Evolutionary conservation across 2,888 invertebrate genomes (phyloP), one percentile per base, ranked within the genome.

Genomic region (Hyppa rectilinea): DNA sequence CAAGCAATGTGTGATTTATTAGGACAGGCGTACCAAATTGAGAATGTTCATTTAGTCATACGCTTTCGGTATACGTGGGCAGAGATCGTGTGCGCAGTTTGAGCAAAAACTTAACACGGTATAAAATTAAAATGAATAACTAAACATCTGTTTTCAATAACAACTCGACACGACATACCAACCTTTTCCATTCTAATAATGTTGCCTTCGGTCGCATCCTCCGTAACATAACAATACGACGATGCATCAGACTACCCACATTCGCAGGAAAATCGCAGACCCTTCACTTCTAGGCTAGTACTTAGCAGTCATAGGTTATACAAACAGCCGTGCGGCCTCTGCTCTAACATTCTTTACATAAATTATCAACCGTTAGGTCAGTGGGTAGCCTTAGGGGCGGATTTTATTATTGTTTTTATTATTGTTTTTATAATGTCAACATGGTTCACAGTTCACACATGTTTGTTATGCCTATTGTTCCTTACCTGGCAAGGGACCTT

Each of bases 401-500:
- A n/a, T n/a, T n/a, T n/a, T n/a, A n/a, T n/a, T n/a, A 73, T 59
- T 45, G 56, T 69, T 64, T 71, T 52, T 63, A 62, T 71, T 60
- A 72, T 69, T 70, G 60, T 68, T 66, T 75, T 65, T 70, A 65
- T 64, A 78, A 68, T 62, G 70, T 69, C 74, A 66, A 77, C 63
- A 77, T 61, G 52, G 62, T 50, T 73, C 55, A 71, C 36, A 62
- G 61, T 55, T 73, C 55, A 55, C 47, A 47, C 20, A 40, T 63
- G 40, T 60, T 56, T 70, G n/a, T 49, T 66, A 69, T 67, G 62
- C 69, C 59, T 78, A 38, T 31, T 36, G 47, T 10, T 55, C 73
- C 88, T 80, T 85, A 95, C 95, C 95, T 95, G 94, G 83, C 80
- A 93, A 68, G 73, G 88, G 81, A 78, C 89, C 77, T 85, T 92